Evolutionary conservation across 2,113 vertebrate species (phyloP).

Genomic region (Falco punctatus): DNA sequence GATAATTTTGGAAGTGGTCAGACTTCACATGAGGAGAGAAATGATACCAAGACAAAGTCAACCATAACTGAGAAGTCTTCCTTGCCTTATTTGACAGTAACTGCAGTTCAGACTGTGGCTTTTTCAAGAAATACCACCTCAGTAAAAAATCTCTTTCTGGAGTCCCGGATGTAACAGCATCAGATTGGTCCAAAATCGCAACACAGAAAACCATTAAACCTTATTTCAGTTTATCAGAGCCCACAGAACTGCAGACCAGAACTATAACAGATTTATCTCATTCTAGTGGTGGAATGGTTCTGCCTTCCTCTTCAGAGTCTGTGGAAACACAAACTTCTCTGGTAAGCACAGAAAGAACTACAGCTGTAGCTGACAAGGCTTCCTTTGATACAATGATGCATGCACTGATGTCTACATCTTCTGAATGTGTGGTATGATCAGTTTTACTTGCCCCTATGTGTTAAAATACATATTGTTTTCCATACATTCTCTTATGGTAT

Average conservation of each 20-base stretch:
- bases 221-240: conserved; percentile 31
- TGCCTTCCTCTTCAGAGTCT: neutral
- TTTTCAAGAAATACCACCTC: conserved; percentile 14
- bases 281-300: neutral
- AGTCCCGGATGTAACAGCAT: neutral
- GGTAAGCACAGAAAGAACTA: neutral
- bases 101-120: neutral
- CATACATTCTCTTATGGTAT: neutral
- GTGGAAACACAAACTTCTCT: neutral
- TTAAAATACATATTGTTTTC: neutral
- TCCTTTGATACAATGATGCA: conserved; percentile 56
- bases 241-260: conserved; percentile 6
- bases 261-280: neutral
- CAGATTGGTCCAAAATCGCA: neutral
- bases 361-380: conserved; percentile 3
- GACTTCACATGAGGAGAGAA: neutral
- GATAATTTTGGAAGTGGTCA: conserved; percentile 5
- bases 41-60: neutral
- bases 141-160: conserved; percentile 15
- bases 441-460: neutral
- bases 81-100: neutral
- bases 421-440: conserved; percentile 67
- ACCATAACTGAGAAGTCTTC: conserved; percentile 1
- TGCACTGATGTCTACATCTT: conserved; percentile 28
- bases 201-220: neutral